Evolutionary conservation across 1,140 invertebrate genomes (phyloP), one percentile per base, ranked within the genome.

Genomic region (Sitobion miscanthi): DNA sequence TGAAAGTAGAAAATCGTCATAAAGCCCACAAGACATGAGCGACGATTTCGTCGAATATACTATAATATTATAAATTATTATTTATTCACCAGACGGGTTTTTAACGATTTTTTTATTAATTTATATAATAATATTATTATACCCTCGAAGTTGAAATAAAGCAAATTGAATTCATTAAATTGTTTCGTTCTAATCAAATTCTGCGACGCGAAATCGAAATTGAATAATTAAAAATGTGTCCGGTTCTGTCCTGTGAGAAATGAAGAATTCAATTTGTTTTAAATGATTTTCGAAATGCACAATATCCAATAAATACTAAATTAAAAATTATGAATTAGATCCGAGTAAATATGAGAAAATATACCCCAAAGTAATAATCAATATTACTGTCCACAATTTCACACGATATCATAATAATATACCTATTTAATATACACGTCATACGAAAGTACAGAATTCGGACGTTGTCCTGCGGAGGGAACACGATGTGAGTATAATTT

Each of bases 51-150:
- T 14, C 62, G 62, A n/a, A n/a, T 11, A 20, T 20, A 17, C 30
- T 8, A 52, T 20, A 17, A 69, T 11, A n/a, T 9, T 30, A 69
- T 30, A n/a, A 69, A 69, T 69, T 69, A 69, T 69, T 69, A 69
- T n/a, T 69, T 69, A 69, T 69, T 69, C 62, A 69, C 30, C 30
- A 30, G 11, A 69, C 30, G 4, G 62, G 3, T 69, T 69, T 30
- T 69, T 69, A n/a, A 69, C 62, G 62, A n/a, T 69, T 69, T 69
- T 62, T 69, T 69, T 69, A 69, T 69, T 69, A 69, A 69, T 69
- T 69, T 69, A 69, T 30, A n/a, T 30, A 14, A 69, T 69, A 42
- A 42, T 42, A 42, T 42, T 4, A 42, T 42, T 42, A 69, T 5
- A 69, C 9, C n/a, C 62, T 69, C 11, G 11, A 69, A n/a, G 30